Base-by-base conservation (phyloP, 2,113 vertebrate genomes). In the Puffinus mauretanicus region DNA sequence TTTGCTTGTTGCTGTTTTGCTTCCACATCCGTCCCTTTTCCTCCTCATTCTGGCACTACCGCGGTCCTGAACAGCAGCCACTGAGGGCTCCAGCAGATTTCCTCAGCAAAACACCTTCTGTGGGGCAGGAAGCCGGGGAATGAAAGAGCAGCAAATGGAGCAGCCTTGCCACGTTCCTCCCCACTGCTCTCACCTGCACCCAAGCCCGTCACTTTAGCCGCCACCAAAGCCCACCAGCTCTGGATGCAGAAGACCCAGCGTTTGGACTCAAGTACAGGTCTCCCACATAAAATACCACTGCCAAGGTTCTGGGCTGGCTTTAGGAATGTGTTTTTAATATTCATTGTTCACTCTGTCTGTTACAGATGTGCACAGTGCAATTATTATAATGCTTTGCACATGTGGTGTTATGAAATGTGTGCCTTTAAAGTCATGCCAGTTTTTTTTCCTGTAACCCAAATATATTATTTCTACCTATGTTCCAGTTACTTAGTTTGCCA, bases 301-400 rank as follows among this genome's bases (percentile, higher is more conserved):
- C 96, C 93, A 98, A 98, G 78, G 86, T 97, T 91, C 46, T 88
- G 78, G 91, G 87, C 96, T 96, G 94, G 96, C 78, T 91, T 92
- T 93, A 95, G 93, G 97, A 98, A 97, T 97, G 97, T 98, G 97
- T 91, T 98, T 98, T 97, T 96, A 98, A 98, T 98, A 98, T 96
- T 98, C 96, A 97, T 98, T 98, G 95, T 98, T 98, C 97, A 66
- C 66, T 98, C 94, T 88, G 95, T 96, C 94, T 96, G 95, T 97
- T 98, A 97, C 94, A 90, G 96, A 98, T 98, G 97, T 98, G 97
- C 93, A 94, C 93, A 91, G 95, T 86, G 67, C 94, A 97, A 98
- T 98, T 98, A 97, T 77, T 97, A 62, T 98, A 98, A 98, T 98
- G 96, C 47, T 97, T 98, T 98, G 93, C 98, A 98, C 90, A 98